Conservation (phyloP, 92 coral and sea anemone genomes). For the Siderastrea siderea region DNA sequence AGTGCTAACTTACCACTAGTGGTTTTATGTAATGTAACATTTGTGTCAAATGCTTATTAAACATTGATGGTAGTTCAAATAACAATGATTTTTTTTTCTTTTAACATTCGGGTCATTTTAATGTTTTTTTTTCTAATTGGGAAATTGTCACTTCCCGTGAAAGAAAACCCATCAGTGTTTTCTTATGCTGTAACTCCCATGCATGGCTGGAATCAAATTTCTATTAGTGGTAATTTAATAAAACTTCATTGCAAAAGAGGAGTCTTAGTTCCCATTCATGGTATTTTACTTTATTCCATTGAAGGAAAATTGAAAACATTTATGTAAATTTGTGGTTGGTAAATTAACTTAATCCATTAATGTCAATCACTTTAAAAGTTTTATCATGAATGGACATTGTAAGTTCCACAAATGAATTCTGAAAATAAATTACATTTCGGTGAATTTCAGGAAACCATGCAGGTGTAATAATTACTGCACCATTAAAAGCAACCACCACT, state of each 20-base stretch:
- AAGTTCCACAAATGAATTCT: background rate
- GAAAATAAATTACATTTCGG: background rate
- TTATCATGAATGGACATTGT: background rate
- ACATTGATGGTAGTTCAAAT: slow-evolving; percentile 9
- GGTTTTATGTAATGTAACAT: slow-evolving; percentile 4
- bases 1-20: background rate
- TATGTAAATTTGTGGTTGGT: slow-evolving; percentile 2
- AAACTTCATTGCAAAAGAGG: background rate
- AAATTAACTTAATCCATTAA: slow-evolving; percentile 4
- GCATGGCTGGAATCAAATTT: background rate
- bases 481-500: slow-evolving; percentile 3
- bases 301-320: background rate
- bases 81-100: background rate
- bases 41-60: background rate
- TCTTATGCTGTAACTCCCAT: background rate
- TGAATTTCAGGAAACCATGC: too few relatives aligned
- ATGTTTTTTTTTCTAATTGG: background rate
- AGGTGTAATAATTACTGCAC: background rate
- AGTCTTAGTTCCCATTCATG: background rate
- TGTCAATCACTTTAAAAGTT: background rate
- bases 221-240: background rate
- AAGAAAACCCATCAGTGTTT: slow-evolving; percentile 2
- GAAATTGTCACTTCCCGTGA: slow-evolving; percentile 1
- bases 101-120: background rate
- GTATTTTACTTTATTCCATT: background rate